Conservation (phyloP, 2,113 vertebrate genomes). For the Dolichallabes microphthalmus region DNA sequence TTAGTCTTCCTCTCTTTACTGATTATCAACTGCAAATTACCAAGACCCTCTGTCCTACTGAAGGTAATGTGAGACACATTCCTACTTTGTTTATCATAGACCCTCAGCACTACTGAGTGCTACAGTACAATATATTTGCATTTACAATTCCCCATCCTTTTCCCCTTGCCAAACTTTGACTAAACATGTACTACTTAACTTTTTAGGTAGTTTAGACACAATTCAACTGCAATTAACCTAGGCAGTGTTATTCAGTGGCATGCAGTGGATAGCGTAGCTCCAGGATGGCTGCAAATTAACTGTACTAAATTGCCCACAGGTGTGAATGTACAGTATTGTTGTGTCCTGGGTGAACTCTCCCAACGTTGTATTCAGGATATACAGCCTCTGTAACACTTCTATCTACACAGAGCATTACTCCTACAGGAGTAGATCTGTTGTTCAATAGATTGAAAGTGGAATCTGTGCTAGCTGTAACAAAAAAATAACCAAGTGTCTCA, state of each 20-base stretch:
- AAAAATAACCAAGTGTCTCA: neutral
- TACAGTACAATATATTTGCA: neutral
- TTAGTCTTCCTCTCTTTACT: neutral
- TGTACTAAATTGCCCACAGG: neutral
- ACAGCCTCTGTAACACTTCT: neutral
- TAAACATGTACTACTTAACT: neutral
- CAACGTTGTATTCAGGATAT: neutral
- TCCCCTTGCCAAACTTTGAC: neutral
- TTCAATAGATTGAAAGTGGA: neutral
- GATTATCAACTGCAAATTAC: neutral
- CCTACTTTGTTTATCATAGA: neutral
- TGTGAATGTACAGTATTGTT: neutral
- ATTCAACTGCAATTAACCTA: neutral
- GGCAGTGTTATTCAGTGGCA: neutral
- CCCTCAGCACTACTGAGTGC: neutral
- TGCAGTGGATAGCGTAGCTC: neutral
- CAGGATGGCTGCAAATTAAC: neutral
- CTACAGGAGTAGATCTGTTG: neutral
- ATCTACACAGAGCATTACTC: neutral
- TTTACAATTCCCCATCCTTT: neutral
- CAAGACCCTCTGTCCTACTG: neutral
- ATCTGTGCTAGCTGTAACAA: neutral
- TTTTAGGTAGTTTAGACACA: neutral
- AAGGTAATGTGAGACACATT: neutral
- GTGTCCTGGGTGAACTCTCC: neutral